Percentiles rank a stretch among this genome's conserved stretches.
Evolutionary conservation across 2,888 invertebrate genomes (phyloP).

Genomic region (Erpobdella octoculata): DNA sequence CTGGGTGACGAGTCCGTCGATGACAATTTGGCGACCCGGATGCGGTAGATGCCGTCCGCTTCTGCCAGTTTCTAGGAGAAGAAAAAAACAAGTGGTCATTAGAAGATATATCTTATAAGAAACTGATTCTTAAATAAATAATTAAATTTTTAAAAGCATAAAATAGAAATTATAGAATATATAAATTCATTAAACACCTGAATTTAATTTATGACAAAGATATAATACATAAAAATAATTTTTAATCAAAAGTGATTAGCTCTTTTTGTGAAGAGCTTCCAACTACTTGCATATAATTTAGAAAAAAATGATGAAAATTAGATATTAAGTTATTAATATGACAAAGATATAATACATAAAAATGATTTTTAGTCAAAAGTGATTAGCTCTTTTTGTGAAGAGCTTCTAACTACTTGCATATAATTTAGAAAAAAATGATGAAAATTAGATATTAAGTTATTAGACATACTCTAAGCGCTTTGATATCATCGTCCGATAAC

Average conservation of each 20-base stretch:
- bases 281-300: neutral
- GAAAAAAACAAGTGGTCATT: conserved; percentile 42
- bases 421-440: neutral
- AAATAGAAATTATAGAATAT: too few species aligned
- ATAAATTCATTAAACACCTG: neutral
- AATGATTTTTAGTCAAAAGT: too few species aligned
- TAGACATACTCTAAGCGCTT: conserved; percentile 19
- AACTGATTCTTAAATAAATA: too few species aligned
- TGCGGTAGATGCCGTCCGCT: conserved; percentile 66
- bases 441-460: neutral
- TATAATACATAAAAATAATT: too few species aligned
- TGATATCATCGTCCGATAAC: conserved; percentile 12
- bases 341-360: too few species aligned
- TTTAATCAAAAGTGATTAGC: too few species aligned
- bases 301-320: neutral
- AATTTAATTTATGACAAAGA: neutral
- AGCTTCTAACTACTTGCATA: neutral
- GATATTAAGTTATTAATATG: neutral
- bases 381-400: too few species aligned
- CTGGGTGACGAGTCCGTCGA: conserved; percentile 46
- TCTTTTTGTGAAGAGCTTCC: too few species aligned
- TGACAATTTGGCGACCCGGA: conserved; percentile 64
- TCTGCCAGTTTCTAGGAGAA: conserved; percentile 63
- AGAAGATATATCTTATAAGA: too few species aligned
- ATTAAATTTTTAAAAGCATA: too few species aligned